Base-by-base conservation (phyloP, 2,113 vertebrate genomes). In the Albula glossodonta region DNA sequence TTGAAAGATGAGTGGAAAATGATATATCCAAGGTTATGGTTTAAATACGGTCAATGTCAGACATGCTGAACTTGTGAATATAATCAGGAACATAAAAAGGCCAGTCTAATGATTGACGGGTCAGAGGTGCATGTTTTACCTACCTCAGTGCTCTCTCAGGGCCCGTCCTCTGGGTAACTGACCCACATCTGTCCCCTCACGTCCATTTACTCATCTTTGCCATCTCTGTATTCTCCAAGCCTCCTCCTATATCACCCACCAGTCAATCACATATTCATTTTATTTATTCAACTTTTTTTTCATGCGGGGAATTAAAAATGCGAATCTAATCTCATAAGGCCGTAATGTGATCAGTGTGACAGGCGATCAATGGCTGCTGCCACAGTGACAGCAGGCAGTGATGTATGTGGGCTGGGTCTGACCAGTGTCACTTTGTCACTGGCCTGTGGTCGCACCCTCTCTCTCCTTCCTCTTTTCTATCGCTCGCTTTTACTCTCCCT, bases 261-360 rank as follows among this genome's bases (percentile, higher is more conserved):
- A 86, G 87, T 89, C 87, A 91, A 90, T 88, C 86, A 53, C 66
- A 81, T 87, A 86, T 91, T 89, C 83, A 81, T 88, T 86, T 86
- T 83, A 86, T 88, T 88, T 88, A 88, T 88, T 84, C 83, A 41
- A 41, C 83, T 87, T 84, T 92, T 95, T 96, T 92, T 95, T 96
- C 94, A 89, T 93, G 96, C 96, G 96, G 95, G 93, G 95, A 96
- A 97, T 97, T 97, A 97, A 97, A 97, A 96, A 96, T 97, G 96
- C 93, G 97, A 97, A 97, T 97, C 96, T 96, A 96, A 97, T 97
- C 95, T 92, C 93, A 92, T 95, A 93, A 96, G 95, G 94, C 93
- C 86, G 89, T 97, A 97, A 97, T 95, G 95, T 89, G 94, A 97
- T 97, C 87, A 95, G 89, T 88, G 88, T 95, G 96, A 94, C 96